Evolutionary conservation across 2,888 invertebrate genomes (phyloP), one percentile per base, ranked within the genome.

Genomic region (Erpobdella octoculata): DNA sequence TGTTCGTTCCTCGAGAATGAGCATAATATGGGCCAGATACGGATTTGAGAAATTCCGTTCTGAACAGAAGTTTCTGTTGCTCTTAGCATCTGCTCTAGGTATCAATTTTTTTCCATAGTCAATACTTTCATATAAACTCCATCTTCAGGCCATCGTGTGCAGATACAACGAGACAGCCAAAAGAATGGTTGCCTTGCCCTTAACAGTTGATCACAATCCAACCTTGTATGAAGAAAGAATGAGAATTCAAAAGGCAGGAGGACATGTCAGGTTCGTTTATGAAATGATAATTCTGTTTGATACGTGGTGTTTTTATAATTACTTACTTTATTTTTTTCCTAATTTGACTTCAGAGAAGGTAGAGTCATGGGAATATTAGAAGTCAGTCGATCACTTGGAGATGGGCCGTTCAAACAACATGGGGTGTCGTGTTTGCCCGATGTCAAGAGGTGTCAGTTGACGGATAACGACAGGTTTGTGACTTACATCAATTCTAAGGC

Each of bases 331-430:
- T 18, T 2, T 8, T 53, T 53, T 15, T 6, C 15, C 53, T 28
- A 9, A 25, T 53, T 53, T 6, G 48, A 41, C 9, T 41, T 41
- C 76, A 83, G 81, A 70, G 81, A 82, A 69, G 82, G 82, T 0
- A 75, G 82, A 59, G 81, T 82, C 59, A 79, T 82, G 80, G 82
- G 82, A 18, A 76, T 79, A 5, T 77, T 86, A 69, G 86, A 86
- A 78, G 85, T 86, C 38, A 85, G 86, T 1, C 79, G 86, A 25
- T 85, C 85, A 3, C 82, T 86, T 41, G 86, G 86, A 12, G 86
- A 86, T 77, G 85, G 85, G 1, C 84, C 83, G 53, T 85, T 83
- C 78, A 86, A 86, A 76, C 82, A 83, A 12, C 80, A 81, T 71
- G 86, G 86, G n/a, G 82, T 86, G 31, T 81, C 79, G 8, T 83